These are phyloP conservation scores for Ectropis crepuscularia DNA, from an alignment of 2,888 invertebrate species.

Conservation along the genomic window DNA sequence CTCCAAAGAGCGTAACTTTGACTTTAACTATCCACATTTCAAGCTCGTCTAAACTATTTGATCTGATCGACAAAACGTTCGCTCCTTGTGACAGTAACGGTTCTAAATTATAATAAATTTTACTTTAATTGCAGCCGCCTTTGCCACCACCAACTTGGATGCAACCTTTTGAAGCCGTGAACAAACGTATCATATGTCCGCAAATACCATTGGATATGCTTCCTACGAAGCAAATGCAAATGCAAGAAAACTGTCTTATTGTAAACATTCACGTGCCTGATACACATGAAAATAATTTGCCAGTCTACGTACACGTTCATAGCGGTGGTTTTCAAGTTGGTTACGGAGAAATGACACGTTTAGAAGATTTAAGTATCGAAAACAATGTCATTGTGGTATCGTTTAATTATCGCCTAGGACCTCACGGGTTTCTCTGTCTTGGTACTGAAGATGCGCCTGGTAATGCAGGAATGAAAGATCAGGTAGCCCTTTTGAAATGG, in stretches of 20 bases:
- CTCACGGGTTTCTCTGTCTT: conserved; percentile 51
- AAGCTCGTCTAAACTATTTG: too few relatives aligned
- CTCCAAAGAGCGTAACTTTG: too few relatives aligned
- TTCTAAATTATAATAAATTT: too few relatives aligned
- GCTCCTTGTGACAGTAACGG: too few relatives aligned
- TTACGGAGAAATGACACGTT: background rate
- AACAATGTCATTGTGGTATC: conserved; percentile 2
- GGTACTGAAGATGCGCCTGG: conserved; percentile 55
- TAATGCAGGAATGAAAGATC: conserved; percentile 60
- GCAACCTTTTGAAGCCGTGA: background rate
- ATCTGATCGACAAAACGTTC: too few relatives aligned
- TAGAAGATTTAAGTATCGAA: background rate
- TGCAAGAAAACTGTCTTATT: conserved; percentile 51
- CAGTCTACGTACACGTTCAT: conserved; percentile 64
- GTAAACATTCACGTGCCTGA: conserved; percentile 51
- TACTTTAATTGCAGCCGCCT: conserved; percentile 3
- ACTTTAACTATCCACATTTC: too few relatives aligned
- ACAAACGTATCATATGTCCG: conserved; percentile 2
- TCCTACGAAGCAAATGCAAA: conserved; percentile 10
- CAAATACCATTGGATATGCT: background rate
- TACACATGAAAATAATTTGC: conserved; percentile 41
- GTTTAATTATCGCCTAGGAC: conserved; percentile 51
- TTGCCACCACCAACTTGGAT: background rate
- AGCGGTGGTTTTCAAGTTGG: conserved; percentile 58
- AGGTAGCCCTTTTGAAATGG: conserved; percentile 53